A percentile compares a stretch with the other conserved stretches of the same genome.
These are phyloP conservation scores for Lethenteron reissneri DNA, from an alignment of 2,113 vertebrate species.

Conservation along the genomic window DNA sequence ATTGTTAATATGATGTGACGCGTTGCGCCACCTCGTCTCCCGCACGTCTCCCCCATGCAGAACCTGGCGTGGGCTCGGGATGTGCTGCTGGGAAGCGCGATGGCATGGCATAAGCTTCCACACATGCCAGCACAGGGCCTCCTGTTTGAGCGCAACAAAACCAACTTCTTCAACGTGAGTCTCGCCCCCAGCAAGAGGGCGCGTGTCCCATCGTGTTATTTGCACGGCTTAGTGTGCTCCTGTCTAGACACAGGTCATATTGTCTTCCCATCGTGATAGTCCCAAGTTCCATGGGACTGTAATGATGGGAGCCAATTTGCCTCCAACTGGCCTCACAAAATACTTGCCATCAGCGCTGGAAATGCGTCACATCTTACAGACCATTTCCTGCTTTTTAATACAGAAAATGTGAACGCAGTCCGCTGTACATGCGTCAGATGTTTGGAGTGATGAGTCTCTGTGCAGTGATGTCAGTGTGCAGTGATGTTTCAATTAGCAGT, in stretches of 20 bases:
- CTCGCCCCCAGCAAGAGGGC: conserved; percentile 4
- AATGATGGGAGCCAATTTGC: too few relatives aligned
- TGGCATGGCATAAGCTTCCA: conserved; percentile 96
- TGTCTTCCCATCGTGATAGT: too few relatives aligned
- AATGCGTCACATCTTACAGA: conserved; percentile 2
- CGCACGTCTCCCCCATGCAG: conserved; percentile 19
- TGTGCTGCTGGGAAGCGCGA: conserved; percentile 93
- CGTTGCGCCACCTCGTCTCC: too few relatives aligned
- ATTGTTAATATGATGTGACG: too few relatives aligned
- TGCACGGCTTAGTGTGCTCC: not conserved
- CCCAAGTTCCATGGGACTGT: too few relatives aligned
- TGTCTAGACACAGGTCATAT: not conserved
- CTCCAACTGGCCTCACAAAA: not conserved
- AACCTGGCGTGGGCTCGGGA: conserved; percentile 97
- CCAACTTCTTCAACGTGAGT: conserved; percentile 99
- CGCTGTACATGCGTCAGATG: too few relatives aligned
- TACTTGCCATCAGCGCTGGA: not conserved
- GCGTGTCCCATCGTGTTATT: not conserved
- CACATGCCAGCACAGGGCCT: conserved; percentile 99
- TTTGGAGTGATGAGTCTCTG: too few relatives aligned
- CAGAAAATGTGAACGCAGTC: not conserved
- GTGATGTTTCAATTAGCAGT: too few relatives aligned
- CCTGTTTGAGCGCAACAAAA: conserved; percentile 99
- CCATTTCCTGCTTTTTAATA: not conserved
- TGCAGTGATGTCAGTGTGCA: not conserved